Base-by-base conservation (phyloP, 2,797 vertebrate genomes). In the Gallinago stenura region DNA sequence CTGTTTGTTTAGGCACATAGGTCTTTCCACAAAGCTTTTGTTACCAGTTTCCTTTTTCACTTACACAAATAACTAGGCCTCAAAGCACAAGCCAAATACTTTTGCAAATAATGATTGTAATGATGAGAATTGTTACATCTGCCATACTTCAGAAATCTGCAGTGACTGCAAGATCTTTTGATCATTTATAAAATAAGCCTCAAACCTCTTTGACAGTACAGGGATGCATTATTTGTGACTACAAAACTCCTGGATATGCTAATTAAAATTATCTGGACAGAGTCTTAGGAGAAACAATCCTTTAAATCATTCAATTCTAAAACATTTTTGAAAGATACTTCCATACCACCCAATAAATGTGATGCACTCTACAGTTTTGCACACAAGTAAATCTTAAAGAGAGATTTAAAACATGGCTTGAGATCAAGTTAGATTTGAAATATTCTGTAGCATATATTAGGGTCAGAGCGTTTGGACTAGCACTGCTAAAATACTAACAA, bases 321-420 rank as follows among this genome's bases (percentile, higher is more conserved):
- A 94, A 31, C 24, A 61, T 43, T 83, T 57, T 68, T 87, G 57
- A 89, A 78, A 93, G 77, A 87, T 76, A 60, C 12, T 85, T 80
- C 33, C 33, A 43, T 7, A 54, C 15, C n/a, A 72, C 19, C 6
- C 25, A 41, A 35, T 41, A 75, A 91, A 83, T 14, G 20, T 82
- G n/a, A 82, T 3, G 12, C 1, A 53, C 70, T 45, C 73, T 77
- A 64, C 12, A 26, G 66, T 83, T 83, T 26, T 80, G 50, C 33
- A 62, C 16, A 22, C 7, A 75, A 70, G 35, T 50, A 78, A 56
- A 56, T 10, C 68, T 73, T 73, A 93, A 89, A 92, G 54, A 89
- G 71, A 91, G 68, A 87, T 92, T 94, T 89, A 70, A 83, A 87
- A 64, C 39, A 56, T 12, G 69, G 46, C 39, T 88, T 50, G 82